Percentiles rank a stretch among this genome's conserved stretches.
These are phyloP conservation scores for Zaprionus ghesquierei DNA, from an alignment of 1,140 invertebrate genomes.

Conservation along the genomic window DNA sequence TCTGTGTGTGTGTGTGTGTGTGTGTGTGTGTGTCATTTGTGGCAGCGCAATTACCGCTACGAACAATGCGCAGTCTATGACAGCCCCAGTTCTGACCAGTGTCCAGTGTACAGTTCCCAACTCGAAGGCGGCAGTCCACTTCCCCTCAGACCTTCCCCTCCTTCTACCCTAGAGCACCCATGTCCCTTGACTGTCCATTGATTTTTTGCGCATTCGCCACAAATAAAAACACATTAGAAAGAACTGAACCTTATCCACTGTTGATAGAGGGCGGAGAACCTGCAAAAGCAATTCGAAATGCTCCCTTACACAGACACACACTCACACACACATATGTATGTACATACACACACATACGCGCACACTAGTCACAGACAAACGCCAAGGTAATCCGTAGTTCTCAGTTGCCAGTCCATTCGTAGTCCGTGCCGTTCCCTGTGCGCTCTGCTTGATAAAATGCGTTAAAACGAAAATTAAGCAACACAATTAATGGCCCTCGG, in stretches of 20 bases:
- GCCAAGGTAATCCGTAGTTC: slow-evolving; percentile 24
- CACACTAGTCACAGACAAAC: not conserved
- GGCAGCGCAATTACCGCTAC: slow-evolving; percentile 28
- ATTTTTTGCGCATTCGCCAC: slow-evolving; percentile 56
- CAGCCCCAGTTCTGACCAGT: slow-evolving; percentile 7
- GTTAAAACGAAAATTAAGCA: slow-evolving; percentile 80
- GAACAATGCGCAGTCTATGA: slow-evolving; percentile 11
- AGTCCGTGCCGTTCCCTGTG: slow-evolving; percentile 36
- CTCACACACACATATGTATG: not conserved
- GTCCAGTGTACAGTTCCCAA: not conserved
- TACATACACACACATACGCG: not conserved
- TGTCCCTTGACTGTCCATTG: slow-evolving; percentile 43
- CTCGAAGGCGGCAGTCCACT: not conserved
- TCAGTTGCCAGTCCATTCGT: slow-evolving; percentile 13
- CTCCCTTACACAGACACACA: slow-evolving; percentile 1
- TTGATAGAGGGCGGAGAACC: not conserved
- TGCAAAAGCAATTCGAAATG: slow-evolving; percentile 21
- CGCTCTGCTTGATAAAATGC: slow-evolving; percentile 68
- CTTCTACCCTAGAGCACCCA: not conserved
- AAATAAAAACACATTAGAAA: slow-evolving; percentile 68
- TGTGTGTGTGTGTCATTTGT: slow-evolving; percentile 3
- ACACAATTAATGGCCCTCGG: slow-evolving; percentile 72
- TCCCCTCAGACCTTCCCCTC: not conserved
- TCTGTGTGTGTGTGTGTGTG: not conserved
- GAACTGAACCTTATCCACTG: slow-evolving; percentile 45